phyloP scores from a whole-genome alignment of 2,797 vertebrate genomes.

The Liparis tanakae region DNA sequence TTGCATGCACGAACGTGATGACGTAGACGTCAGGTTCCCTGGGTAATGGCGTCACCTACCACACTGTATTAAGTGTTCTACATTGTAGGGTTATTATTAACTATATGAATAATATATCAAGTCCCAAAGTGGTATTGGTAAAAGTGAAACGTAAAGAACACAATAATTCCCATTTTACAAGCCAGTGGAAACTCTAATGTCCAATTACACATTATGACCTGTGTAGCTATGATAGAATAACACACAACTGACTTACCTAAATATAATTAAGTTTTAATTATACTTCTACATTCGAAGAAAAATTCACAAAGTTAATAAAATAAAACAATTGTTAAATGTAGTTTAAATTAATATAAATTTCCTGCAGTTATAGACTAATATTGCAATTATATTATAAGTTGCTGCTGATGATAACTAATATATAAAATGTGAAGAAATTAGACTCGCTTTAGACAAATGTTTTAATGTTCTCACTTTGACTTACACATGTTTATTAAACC shows the following conservation, averaged over 20 bases:
- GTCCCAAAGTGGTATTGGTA: background rate
- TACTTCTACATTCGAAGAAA: background rate
- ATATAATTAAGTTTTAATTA: background rate
- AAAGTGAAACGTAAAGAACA: background rate
- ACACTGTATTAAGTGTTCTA: background rate
- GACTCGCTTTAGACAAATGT: conserved; percentile 6
- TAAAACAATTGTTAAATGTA: background rate
- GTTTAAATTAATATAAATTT: background rate
- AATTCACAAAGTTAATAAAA: background rate
- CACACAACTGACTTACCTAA: background rate
- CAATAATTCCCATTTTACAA: fast-evolving
- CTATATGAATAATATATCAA: background rate
- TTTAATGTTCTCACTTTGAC: conserved; percentile 42
- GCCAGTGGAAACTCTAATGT: background rate
- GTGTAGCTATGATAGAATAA: background rate
- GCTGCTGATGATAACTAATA: conserved; percentile 6
- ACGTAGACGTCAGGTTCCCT: conserved; percentile 26
- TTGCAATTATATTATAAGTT: background rate
- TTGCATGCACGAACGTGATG: conserved; percentile 58
- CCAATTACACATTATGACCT: background rate
- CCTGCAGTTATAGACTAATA: background rate
- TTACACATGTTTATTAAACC: background rate
- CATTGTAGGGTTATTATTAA: background rate
- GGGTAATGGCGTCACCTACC: background rate
- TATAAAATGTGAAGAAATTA: background rate